Conservation (phyloP, 2,113 vertebrate species). For the Acrocephalus kingi region DNA sequence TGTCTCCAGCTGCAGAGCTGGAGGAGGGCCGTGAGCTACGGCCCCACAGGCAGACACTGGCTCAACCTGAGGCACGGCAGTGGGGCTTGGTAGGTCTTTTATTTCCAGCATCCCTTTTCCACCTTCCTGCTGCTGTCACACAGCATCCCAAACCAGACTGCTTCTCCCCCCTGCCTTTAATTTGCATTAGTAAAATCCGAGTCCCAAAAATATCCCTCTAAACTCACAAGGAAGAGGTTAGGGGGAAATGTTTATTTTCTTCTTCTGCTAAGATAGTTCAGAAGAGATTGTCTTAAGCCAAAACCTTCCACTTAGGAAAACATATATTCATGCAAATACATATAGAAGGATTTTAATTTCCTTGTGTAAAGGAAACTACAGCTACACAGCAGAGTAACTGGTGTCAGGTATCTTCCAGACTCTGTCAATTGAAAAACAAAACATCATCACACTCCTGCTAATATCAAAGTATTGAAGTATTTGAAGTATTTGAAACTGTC, state of each 20-base stretch:
- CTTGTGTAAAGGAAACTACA: not conserved
- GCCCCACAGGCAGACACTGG: not conserved
- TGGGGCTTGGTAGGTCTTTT: not conserved
- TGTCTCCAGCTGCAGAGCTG: not conserved
- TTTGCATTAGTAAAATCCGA: rapidly evolving
- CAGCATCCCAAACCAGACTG: not conserved
- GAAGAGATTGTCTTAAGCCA: not conserved
- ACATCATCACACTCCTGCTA: not conserved
- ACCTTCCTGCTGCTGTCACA: not conserved
- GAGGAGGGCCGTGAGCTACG: rapidly evolving
- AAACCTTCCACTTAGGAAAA: not conserved
- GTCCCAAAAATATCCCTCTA: not conserved
- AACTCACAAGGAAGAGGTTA: not conserved
- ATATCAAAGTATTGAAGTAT: not conserved
- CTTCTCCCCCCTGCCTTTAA: not conserved
- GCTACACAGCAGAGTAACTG: not conserved
- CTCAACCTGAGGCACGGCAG: not conserved
- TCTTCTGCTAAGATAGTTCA: not conserved
- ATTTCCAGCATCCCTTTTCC: not conserved
- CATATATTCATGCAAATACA: not conserved
- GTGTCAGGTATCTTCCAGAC: not conserved
- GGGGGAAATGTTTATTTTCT: not conserved
- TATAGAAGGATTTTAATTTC: not conserved
- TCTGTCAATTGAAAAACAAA: not conserved
- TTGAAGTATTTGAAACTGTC: not conserved